Evolutionary conservation across 2,113 vertebrate genomes (phyloP), one percentile per base, ranked within the genome.

Genomic region (Melanotaenia duboulayi): DNA sequence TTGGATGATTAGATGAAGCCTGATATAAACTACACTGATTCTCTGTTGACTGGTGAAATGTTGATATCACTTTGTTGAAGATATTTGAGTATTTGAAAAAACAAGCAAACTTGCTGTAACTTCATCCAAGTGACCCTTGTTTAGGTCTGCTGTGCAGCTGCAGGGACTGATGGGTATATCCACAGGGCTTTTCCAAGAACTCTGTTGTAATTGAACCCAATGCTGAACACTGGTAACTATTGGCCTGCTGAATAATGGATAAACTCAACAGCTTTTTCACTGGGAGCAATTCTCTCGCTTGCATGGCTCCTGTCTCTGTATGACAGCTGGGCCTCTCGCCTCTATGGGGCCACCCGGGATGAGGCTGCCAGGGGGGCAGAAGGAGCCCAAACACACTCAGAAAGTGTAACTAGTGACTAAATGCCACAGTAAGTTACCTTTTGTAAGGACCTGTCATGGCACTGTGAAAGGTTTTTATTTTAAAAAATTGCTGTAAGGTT

Each of bases 191-290:
- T 49, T 52, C 40, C 64, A 35, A 74, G 60, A 80, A 52, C 65
- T 24, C 13, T 11, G 59, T 42, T 86, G 83, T 88, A 78, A 91
- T 79, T 69, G 79, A 87, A 71, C 75, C 70, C 62, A 28, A 49
- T 65, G 40, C 71, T 74, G 59, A 80, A 69, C 75, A 61, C 76
- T 82, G 74, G 73, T 82, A 79, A 87, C 86, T 81, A 58, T 81
- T 74, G 19, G 11, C 86, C 63, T 65, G 74, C 82, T 92, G 67
- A 91, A 91, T 90, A 87, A 92, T 90, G 63, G 63, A 87, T 86
- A 40, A 74, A 79, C 55, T 57, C 71, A 37, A 50, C 65, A 85
- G 77, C 69, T 73, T 84, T 85, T 85, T 83, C 80, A 70, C 73
- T 68, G 61, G 44, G 44, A 80, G 84, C 65, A 2, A 72, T 76